Evolutionary conservation across 1,140 invertebrate genomes (phyloP), one percentile per base, ranked within the genome.

Genomic region (Acromyrmex echinatior): DNA sequence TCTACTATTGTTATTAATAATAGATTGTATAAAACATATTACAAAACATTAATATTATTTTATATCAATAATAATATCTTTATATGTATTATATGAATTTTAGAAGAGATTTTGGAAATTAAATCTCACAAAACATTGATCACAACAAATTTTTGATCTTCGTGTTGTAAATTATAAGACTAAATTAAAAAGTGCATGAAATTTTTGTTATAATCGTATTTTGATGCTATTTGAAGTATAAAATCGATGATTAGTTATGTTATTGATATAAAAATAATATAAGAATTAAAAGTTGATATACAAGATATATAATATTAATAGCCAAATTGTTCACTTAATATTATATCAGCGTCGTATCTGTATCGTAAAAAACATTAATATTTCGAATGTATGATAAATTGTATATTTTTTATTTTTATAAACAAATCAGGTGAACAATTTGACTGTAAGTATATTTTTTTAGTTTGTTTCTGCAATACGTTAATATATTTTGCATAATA

Each of bases 401-500:
- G 16, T 73, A 9, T 45, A 62, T 49, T 31, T 39, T 60, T 21
- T 25, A 68, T 35, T 80, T 25, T 70, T 80, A 78, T 70, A 80
- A 68, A 56, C 49, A 10, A 74, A 9, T 39, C 9, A 49, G 63
- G 31, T 58, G 60, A 84, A 80, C 74, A 87, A 87, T 90, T 88
- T 76, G 89, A 77, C 80, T 88, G 77, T 65, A 76, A 87, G 60
- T 51, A 63, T 73, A 87, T 53, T n/a, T 90, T 73, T 73, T 39
- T 56, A 84, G 7, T 70, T 68, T 49, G 4, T 80, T 56, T 25
- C 39, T 62, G 16, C 12, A 49, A 25, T 73, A 49, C 12, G 71
- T 84, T 63, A 74, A 60, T 31, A 70, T 12, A 73, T 49, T 9
- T 49, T 60, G 53, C 56, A 60, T 62, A 62, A 82, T 39, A 35